phyloP scores from a whole-genome alignment of 2,888 invertebrate genomes.

The Amphiduros pacificus region DNA sequence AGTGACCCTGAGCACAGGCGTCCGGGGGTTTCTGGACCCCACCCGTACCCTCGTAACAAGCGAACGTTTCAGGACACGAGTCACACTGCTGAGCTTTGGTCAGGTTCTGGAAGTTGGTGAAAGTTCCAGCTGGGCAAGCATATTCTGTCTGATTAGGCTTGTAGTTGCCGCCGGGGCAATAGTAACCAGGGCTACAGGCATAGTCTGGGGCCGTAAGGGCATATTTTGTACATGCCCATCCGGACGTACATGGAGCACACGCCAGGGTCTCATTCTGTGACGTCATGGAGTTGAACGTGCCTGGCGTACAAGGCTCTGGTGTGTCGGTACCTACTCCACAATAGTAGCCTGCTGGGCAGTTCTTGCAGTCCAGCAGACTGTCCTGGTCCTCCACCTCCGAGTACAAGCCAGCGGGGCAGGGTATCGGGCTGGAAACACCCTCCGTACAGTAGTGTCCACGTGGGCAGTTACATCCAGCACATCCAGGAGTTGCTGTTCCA shows the following conservation, averaged over 20 bases:
- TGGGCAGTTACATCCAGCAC: conserved; percentile 44
- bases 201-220: conserved; percentile 46
- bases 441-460: conserved; percentile 48
- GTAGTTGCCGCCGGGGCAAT: conserved; percentile 52
- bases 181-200: conserved; percentile 51
- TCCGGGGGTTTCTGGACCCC: conserved; percentile 51
- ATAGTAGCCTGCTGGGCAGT: conserved; percentile 34
- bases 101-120: conserved; percentile 49
- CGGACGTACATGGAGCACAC: conserved; percentile 46
- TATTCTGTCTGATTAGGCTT: conserved; percentile 46
- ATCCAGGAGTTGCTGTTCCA: conserved; percentile 45
- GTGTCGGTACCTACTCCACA: conserved; percentile 38
- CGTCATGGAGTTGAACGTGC: conserved; percentile 44
- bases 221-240: conserved; percentile 44
- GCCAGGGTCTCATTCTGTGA: conserved; percentile 30
- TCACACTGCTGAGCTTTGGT: conserved; percentile 48
- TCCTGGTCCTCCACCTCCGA: conserved; percentile 49
- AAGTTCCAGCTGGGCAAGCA: conserved; percentile 52
- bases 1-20: conserved; percentile 50
- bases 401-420: conserved; percentile 49
- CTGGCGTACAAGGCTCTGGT: conserved; percentile 41
- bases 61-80: conserved; percentile 39
- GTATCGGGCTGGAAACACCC: conserved; percentile 33
- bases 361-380: conserved; percentile 40
- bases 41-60: conserved; percentile 50